Percentiles rank a stretch among this genome's conserved stretches.
Evolutionary conservation across 2,113 vertebrate genomes (phyloP).

Genomic region (Semnornis frantzii): DNA sequence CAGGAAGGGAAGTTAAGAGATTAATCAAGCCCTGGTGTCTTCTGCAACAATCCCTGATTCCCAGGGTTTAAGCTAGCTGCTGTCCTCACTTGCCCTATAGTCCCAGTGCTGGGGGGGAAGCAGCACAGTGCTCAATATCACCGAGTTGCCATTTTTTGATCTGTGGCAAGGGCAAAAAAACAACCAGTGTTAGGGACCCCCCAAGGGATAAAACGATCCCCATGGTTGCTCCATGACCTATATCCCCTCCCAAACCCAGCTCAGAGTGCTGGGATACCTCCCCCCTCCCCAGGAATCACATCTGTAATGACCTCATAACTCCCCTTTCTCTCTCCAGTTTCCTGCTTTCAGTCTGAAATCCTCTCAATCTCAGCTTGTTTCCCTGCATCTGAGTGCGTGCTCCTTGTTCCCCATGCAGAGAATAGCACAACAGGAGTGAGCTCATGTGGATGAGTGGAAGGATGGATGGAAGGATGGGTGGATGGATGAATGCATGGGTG

Average conservation of each 20-base stretch:
- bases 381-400: not conserved
- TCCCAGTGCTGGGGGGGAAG: not conserved
- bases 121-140: not conserved
- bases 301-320: not conserved
- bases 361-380: not conserved
- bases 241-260: not conserved
- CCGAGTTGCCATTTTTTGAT: not conserved
- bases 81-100: constrained; percentile 34
- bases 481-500: no score
- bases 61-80: not conserved
- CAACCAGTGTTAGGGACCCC: not conserved
- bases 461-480: not conserved
- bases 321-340: not conserved
- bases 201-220: not conserved
- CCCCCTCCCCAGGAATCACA: accelerated
- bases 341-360: not conserved
- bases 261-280: accelerated
- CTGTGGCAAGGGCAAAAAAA: not conserved
- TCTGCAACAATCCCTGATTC: not conserved
- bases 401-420: accelerated
- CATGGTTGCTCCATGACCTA: not conserved
- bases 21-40: not conserved
- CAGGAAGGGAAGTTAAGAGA: not conserved
- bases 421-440: not conserved
- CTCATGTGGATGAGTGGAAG: not conserved